Evolutionary conservation across 2,797 vertebrate genomes (phyloP), one percentile per base, ranked within the genome.

Genomic region (Phataginus tetradactyla): DNA sequence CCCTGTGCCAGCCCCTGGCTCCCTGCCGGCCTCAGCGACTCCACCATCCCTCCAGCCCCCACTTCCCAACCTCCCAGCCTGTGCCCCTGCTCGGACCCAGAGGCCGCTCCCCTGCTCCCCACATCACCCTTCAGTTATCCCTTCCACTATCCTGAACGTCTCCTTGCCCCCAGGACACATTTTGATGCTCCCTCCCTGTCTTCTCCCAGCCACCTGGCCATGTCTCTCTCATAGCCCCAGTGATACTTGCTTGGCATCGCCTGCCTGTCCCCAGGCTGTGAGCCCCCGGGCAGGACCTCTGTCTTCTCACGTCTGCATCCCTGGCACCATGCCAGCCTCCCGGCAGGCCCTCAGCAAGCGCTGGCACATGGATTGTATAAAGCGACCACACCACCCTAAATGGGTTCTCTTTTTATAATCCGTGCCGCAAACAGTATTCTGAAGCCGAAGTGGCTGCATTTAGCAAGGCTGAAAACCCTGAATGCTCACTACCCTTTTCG

Each of bases 351-450:
- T 63, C 81, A 4, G 64, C 55, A 53, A 79, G 59, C 10, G 0
- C 81, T 7, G 29, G 34, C 63, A 53, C 39, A 27, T 79, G 1
- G 72, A 18, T 9, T 17, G 34, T 53, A 20, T 23, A 15, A 72
- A 63, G 45, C n/a, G 29, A 25, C 32, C 79, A 53, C 55, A 3
- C 3, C 51, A 11, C 20, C 15, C 53, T 27, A 51, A 34, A 25
- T 0, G 45, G 0, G 4, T n/a, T 10, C 39, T 21, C 42, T 68
- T 68, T 39, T 69, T 11, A 6, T 45, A 55, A 39, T 77, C 12
- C 18, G 23, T 1, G 8, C 34, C 17, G 4, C 3, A 0, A 25
- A 4, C 7, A 6, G 7, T 18, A 25, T 45, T 42, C 63, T 32
- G 29, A 69, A 83, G 42, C 79, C 55, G n/a, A 21, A n/a, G 45